These are phyloP conservation scores for Cheilosia variabilis DNA, from an alignment of 2,888 invertebrate genomes.

Conservation along the genomic window DNA sequence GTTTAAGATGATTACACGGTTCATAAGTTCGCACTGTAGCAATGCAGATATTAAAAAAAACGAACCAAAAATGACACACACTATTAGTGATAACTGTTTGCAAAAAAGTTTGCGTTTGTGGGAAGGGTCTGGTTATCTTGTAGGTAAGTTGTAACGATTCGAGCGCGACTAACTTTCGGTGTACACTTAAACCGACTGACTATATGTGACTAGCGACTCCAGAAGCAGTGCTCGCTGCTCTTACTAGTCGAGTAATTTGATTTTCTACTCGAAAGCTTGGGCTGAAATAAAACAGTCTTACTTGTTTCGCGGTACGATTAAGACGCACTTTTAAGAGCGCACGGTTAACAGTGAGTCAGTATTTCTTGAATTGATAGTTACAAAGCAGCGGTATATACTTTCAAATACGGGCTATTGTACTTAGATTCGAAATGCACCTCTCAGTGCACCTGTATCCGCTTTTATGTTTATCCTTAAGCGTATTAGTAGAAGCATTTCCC, in stretches of 20 bases:
- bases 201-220: neutral
- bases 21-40: neutral
- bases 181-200: neutral
- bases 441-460: neutral
- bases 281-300: neutral
- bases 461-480: neutral
- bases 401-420: no score
- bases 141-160: no score
- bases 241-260: neutral
- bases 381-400: neutral
- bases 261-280: neutral
- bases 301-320: neutral
- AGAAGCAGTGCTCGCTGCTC: neutral
- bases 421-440: neutral
- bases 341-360: neutral
- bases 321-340: neutral
- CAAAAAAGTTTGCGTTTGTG: no score
- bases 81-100: no score
- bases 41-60: neutral
- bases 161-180: neutral
- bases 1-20: neutral
- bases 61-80: neutral
- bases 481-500: constrained; percentile 9
- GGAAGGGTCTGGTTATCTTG: no score
- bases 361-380: neutral